These are phyloP conservation scores for Typhlomys cinereus DNA, from an alignment of 2,113 vertebrate species.

Conservation along the genomic window DNA sequence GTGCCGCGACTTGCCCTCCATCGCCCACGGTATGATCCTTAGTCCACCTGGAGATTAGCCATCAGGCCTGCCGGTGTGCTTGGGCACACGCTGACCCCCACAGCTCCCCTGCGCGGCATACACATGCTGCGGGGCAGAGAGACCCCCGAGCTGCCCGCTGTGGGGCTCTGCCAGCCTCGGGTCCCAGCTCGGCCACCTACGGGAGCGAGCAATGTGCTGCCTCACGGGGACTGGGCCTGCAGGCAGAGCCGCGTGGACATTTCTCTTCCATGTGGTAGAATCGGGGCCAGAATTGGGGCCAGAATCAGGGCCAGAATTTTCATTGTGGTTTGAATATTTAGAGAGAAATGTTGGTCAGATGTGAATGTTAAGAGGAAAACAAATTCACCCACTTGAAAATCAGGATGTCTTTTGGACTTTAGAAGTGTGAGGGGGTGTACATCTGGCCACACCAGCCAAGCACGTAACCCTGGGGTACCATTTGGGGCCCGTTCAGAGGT, in stretches of 20 bases:
- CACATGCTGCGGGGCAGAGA: not conserved
- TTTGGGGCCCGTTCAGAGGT: slow-evolving; percentile 51
- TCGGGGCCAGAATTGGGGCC: not conserved
- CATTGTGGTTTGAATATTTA: not conserved
- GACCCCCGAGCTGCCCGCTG: not conserved
- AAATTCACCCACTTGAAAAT: not conserved
- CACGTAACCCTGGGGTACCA: slow-evolving; percentile 18
- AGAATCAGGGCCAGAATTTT: not conserved
- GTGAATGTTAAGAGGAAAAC: not conserved
- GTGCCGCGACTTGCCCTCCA: no score
- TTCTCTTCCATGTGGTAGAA: not conserved
- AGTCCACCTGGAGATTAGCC: not conserved
- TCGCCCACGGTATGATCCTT: no score
- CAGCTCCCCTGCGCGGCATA: not conserved
- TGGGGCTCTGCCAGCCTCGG: not conserved
- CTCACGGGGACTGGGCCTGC: not conserved
- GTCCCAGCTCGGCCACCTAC: not conserved
- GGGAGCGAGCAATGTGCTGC: no score
- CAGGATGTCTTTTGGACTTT: not conserved
- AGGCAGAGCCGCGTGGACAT: not conserved
- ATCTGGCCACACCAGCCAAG: not conserved
- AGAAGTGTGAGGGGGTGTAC: not conserved
- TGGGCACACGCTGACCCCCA: not conserved
- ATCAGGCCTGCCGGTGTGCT: no score
- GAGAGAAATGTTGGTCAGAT: not conserved